Evolutionary conservation across 2,113 vertebrate genomes (phyloP).

Genomic region (Sinocyclocheilus anshuiensis): DNA sequence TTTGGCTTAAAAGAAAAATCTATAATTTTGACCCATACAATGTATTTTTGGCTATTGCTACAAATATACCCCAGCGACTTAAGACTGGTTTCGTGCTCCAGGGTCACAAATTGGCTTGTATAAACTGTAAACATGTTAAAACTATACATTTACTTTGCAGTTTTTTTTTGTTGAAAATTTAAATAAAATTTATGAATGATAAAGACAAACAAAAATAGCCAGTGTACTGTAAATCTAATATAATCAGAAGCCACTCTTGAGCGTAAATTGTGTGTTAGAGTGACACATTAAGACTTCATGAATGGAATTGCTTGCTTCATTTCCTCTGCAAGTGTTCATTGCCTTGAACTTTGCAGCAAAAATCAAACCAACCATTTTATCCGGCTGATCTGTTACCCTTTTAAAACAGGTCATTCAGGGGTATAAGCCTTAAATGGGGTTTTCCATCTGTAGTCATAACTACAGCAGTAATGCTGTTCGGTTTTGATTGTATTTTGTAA

Average conservation of each 20-base stretch:
- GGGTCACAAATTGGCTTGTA: too few relatives aligned
- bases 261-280: neutral
- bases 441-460: neutral
- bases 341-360: neutral
- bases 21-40: too few relatives aligned
- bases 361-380: neutral
- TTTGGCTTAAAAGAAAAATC: too few relatives aligned
- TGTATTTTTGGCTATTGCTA: too few relatives aligned
- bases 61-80: too few relatives aligned
- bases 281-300: slow-evolving; percentile 7
- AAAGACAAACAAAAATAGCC: neutral
- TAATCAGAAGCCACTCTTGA: neutral
- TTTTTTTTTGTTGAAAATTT: neutral
- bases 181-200: neutral
- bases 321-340: neutral
- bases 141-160: neutral
- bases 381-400: neutral
- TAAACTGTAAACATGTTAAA: too few relatives aligned
- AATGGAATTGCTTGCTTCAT: neutral
- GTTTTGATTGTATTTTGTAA: slow-evolving; percentile 43
- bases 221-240: neutral
- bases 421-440: neutral
- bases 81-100: too few relatives aligned
- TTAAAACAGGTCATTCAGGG: slow-evolving; percentile 13
- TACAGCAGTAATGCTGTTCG: neutral